phyloP scores from a whole-genome alignment of 2,113 vertebrate species.

The Oriolus oriolus region DNA sequence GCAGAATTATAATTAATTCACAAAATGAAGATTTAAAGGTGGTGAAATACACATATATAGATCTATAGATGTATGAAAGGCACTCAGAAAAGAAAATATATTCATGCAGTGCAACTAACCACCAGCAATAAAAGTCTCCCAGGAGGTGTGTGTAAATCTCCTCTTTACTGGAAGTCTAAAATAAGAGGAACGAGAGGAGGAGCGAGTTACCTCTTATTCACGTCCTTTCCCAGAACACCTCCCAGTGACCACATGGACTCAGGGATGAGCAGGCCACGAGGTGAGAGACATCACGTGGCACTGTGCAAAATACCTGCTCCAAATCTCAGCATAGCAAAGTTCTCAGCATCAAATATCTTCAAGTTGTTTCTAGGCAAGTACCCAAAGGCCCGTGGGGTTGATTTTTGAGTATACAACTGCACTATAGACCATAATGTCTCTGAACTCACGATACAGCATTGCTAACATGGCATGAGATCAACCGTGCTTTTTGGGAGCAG shows the following conservation, averaged over 20 bases:
- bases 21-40: slow-evolving; percentile 22
- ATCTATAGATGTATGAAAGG: neutral
- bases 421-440: neutral
- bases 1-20: neutral
- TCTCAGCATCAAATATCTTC: neutral
- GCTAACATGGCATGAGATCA: neutral
- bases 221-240: neutral
- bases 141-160: slow-evolving; percentile 10
- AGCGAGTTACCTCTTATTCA: neutral
- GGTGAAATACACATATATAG: neutral
- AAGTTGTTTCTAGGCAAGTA: neutral
- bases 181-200: neutral
- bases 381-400: neutral
- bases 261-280: neutral
- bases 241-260: neutral
- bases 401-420: neutral
- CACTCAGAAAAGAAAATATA: slow-evolving; percentile 8
- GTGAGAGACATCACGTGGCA: neutral
- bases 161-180: slow-evolving; percentile 33
- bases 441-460: neutral
- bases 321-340: neutral
- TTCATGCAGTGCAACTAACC: neutral
- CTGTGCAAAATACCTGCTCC: neutral
- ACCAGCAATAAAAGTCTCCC: neutral
- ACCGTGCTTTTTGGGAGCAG: neutral